Conservation (phyloP, 2,113 vertebrate species). For the Urocitellus parryii region DNA sequence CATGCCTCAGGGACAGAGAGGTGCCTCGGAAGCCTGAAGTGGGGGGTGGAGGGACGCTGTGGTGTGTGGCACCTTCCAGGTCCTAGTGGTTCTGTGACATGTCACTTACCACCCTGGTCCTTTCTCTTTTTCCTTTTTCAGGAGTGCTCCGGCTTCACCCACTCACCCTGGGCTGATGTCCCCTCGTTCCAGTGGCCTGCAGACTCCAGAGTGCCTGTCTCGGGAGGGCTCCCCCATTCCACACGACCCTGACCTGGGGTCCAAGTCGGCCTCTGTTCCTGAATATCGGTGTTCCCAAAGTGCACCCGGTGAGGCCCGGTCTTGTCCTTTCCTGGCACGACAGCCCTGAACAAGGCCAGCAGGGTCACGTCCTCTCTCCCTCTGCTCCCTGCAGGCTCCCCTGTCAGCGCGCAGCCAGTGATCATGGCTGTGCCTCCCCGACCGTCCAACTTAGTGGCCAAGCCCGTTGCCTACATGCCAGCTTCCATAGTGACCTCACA, state of each 20-base stretch:
- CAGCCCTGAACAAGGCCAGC: accelerated
- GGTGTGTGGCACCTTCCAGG: accelerated
- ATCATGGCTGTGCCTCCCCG: slow-evolving; percentile 96
- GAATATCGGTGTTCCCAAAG: slow-evolving; percentile 98
- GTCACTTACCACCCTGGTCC: accelerated
- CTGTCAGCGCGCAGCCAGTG: slow-evolving; percentile 95
- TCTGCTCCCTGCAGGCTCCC: slow-evolving; percentile 89
- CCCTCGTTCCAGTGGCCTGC: slow-evolving; percentile 95
- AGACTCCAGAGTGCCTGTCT: slow-evolving; percentile 98
- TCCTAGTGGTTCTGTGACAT: accelerated
- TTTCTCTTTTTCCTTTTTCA: slow-evolving; percentile 69
- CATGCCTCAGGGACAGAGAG: not conserved
- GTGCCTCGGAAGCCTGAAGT: not conserved
- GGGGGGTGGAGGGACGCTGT: accelerated
- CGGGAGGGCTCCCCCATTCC: slow-evolving; percentile 97
- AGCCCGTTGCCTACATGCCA: slow-evolving; percentile 94
- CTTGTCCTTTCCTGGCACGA: not conserved
- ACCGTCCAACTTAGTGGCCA: slow-evolving; percentile 89
- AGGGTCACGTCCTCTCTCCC: not conserved
- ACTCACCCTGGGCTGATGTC: slow-evolving; percentile 97
- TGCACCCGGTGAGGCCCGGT: slow-evolving; percentile 92
- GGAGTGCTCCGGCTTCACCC: slow-evolving; percentile 98
- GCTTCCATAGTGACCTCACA: slow-evolving; percentile 91
- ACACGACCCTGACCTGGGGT: slow-evolving; percentile 95
- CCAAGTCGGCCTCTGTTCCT: slow-evolving; percentile 95